phyloP scores from a whole-genome alignment of 2,113 vertebrate species.

The Scolopax mira region DNA sequence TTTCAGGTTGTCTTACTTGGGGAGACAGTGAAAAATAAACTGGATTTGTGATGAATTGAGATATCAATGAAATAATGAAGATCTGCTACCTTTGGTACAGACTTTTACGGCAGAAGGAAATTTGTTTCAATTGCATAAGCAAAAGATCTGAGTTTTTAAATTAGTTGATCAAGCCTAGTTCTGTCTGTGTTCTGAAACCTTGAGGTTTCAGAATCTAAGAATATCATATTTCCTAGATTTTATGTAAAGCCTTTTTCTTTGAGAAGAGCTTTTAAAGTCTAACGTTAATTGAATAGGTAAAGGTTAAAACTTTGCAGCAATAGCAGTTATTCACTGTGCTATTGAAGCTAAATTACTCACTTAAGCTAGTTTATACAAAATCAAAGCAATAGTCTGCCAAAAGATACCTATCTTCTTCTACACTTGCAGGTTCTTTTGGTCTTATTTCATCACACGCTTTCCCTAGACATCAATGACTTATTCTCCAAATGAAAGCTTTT shows the following conservation, averaged over 20 bases:
- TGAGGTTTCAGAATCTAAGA: too few species aligned
- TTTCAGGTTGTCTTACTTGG: neutral
- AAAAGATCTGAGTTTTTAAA: neutral
- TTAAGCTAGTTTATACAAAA: conserved; percentile 37
- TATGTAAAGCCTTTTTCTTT: neutral
- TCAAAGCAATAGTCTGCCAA: neutral
- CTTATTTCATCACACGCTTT: neutral
- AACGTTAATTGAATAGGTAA: neutral
- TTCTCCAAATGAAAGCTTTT: neutral
- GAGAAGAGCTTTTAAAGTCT: neutral
- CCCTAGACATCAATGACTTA: neutral
- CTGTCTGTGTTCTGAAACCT: neutral
- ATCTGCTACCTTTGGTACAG: neutral
- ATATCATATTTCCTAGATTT: neutral
- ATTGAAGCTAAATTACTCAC: neutral
- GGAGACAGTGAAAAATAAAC: neutral
- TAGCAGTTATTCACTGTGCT: neutral
- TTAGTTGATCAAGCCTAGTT: neutral
- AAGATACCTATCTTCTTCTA: neutral
- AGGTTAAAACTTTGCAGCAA: neutral
- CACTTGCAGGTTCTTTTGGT: neutral
- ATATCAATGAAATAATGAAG: neutral
- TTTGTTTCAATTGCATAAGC: neutral
- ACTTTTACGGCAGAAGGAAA: neutral
- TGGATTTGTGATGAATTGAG: neutral